These are phyloP conservation scores for Ditula angustiorana DNA, from an alignment of 2,888 invertebrate genomes.

Conservation along the genomic window DNA sequence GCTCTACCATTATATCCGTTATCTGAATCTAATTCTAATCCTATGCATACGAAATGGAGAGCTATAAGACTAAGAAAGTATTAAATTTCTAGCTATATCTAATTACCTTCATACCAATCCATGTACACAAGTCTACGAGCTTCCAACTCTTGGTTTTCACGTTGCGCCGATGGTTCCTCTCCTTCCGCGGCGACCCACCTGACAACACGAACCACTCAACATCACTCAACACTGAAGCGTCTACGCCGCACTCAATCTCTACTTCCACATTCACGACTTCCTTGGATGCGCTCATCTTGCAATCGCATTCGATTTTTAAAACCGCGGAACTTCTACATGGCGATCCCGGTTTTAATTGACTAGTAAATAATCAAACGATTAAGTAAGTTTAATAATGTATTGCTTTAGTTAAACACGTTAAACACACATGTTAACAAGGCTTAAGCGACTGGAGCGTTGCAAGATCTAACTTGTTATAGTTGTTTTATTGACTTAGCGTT, in stretches of 20 bases:
- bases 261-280: slow-evolving; percentile 64
- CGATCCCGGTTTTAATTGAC: not conserved
- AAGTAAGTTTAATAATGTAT: too few species aligned
- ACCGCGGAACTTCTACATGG: not conserved
- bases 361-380: not conserved
- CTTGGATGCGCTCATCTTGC: slow-evolving; percentile 51
- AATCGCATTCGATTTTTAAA: not conserved
- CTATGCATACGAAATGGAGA: too few species aligned
- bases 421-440: too few species aligned
- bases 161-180: slow-evolving; percentile 60
- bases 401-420: too few species aligned
- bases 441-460: not conserved
- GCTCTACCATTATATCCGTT: too few species aligned
- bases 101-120: slow-evolving; percentile 80
- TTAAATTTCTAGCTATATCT: too few species aligned
- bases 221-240: slow-evolving; percentile 62
- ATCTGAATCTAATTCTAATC: too few species aligned
- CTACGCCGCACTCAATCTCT: slow-evolving; percentile 68
- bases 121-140: slow-evolving; percentile 72
- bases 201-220: slow-evolving; percentile 75
- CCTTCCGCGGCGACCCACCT: slow-evolving; percentile 72
- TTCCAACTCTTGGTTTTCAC: slow-evolving; percentile 66
- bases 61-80: too few species aligned
- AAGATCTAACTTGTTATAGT: slow-evolving; percentile 19
- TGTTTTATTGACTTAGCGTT: slow-evolving; percentile 33